Evolutionary conservation across 2,113 vertebrate genomes (phyloP).

Genomic region (Pholis gunnellus): DNA sequence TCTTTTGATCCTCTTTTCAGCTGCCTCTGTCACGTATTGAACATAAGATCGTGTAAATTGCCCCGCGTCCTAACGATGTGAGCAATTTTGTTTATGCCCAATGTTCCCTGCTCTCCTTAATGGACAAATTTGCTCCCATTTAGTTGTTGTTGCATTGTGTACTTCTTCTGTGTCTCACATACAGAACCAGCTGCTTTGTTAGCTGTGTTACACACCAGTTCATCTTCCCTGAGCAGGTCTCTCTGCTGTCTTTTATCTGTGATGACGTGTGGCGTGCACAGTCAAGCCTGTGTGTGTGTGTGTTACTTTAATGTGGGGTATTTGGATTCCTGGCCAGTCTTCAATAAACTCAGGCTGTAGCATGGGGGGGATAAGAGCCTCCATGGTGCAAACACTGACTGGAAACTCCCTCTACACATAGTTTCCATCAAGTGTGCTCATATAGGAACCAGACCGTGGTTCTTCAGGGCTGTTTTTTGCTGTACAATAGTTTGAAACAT

Average conservation of each 20-base stretch:
- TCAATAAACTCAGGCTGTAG: conserved; percentile 60
- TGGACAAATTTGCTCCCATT: conserved; percentile 11
- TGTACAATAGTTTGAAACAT: background rate
- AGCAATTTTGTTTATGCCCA: background rate
- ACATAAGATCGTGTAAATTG: conserved; percentile 21
- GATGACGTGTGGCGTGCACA: conserved; percentile 63
- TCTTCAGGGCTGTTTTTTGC: background rate
- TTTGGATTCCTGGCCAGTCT: conserved; percentile 71
- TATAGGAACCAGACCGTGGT: conserved; percentile 1
- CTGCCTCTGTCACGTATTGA: conserved; percentile 13
- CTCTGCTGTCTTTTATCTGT: conserved; percentile 64
- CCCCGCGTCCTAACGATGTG: background rate
- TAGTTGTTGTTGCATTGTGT: conserved; percentile 10
- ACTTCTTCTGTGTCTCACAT: conserved; percentile 31
- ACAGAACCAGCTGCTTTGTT: conserved; percentile 47
- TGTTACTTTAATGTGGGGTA: conserved; percentile 37
- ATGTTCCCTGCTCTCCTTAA: background rate
- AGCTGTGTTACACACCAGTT: conserved; percentile 18
- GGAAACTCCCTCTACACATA: conserved; percentile 58
- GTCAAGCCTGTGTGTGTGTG: conserved; percentile 27
- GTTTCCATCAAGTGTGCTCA: conserved; percentile 52
- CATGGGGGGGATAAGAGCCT: conserved; percentile 55
- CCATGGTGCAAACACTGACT: conserved; percentile 55
- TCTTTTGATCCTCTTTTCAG: conserved; percentile 40
- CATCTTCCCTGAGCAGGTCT: conserved; percentile 46